Conservation (phyloP, 1,140 invertebrate species). For the Drosophila pectinifera region DNA sequence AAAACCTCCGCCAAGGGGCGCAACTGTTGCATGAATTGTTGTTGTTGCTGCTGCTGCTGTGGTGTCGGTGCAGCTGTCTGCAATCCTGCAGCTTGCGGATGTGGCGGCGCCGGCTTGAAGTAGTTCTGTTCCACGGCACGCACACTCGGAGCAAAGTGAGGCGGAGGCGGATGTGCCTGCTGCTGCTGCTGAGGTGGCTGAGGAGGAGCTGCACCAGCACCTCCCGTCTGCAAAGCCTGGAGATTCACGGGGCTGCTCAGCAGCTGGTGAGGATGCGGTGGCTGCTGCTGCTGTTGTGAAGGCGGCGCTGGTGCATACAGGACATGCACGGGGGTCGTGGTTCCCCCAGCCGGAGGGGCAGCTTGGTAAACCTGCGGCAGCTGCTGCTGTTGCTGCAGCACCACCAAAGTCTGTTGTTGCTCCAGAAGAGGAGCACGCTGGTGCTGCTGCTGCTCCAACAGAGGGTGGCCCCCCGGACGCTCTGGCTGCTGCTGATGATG, state of each 20-base stretch:
- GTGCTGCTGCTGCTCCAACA: slow-evolving; percentile 48
- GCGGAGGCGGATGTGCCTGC: slow-evolving; percentile 33
- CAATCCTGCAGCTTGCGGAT: slow-evolving; percentile 82
- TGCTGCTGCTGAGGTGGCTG: slow-evolving; percentile 40
- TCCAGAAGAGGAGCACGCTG: slow-evolving; percentile 47
- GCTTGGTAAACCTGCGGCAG: slow-evolving; percentile 46
- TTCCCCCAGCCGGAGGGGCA: slow-evolving; percentile 41
- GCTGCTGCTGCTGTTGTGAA: slow-evolving; percentile 44
- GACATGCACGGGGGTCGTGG: slow-evolving; percentile 79
- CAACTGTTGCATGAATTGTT: slow-evolving; percentile 85
- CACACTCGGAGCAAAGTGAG: slow-evolving; percentile 85
- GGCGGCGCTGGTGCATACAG: slow-evolving; percentile 84
- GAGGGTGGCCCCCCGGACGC: slow-evolving; percentile 21
- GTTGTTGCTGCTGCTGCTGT: slow-evolving; percentile 72
- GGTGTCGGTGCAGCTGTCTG: slow-evolving; percentile 49
- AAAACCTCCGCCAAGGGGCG: slow-evolving; percentile 90
- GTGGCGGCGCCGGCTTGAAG: slow-evolving; percentile 86
- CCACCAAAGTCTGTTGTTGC: slow-evolving; percentile 37
- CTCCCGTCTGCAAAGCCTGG: slow-evolving; percentile 62
- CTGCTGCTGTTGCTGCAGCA: slow-evolving; percentile 40
- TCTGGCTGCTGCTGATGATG: slow-evolving; percentile 46
- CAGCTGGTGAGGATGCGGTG: slow-evolving; percentile 67
- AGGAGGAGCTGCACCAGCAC: slow-evolving; percentile 19
- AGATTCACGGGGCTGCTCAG: slow-evolving; percentile 77
- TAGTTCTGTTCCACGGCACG: slow-evolving; percentile 87